phyloP scores from a whole-genome alignment of 2,113 vertebrate genomes.

The Campylorhamphus procurvoides region DNA sequence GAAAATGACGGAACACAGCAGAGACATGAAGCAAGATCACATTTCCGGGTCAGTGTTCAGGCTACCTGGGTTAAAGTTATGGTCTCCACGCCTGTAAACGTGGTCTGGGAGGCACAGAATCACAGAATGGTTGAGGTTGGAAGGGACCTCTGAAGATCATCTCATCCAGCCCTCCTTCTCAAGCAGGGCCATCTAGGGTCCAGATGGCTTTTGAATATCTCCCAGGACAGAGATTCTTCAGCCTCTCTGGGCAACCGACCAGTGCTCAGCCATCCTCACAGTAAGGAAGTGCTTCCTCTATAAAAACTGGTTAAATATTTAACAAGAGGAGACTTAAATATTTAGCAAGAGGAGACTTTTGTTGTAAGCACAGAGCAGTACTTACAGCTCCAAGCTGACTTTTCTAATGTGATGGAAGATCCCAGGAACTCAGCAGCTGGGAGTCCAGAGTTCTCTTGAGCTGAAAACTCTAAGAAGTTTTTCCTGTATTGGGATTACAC shows the following conservation, averaged over 20 bases:
- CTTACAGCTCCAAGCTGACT: not conserved
- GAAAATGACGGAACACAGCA: not conserved
- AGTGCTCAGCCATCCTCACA: not conserved
- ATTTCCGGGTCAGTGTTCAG: not conserved
- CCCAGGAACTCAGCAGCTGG: not conserved
- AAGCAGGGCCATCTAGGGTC: not conserved
- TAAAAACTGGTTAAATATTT: not conserved
- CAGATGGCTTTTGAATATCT: not conserved
- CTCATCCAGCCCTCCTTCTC: not conserved
- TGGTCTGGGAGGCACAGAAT: not conserved
- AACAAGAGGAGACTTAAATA: too few relatives aligned
- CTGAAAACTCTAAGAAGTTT: not conserved
- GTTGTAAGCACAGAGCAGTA: not conserved
- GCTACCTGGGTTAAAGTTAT: not conserved
- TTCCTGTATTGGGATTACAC: not conserved
- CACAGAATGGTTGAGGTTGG: not conserved
- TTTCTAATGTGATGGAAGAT: not conserved
- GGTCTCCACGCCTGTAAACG: not conserved
- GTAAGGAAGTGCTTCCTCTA: not conserved
- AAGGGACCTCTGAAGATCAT: not conserved
- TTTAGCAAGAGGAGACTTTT: not conserved
- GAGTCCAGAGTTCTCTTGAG: not conserved
- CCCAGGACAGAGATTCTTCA: not conserved
- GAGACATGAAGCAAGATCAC: not conserved
- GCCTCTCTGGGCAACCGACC: not conserved